Evolutionary conservation across 2,888 invertebrate species (phyloP).

Genomic region (Lacanobia wlatinum): DNA sequence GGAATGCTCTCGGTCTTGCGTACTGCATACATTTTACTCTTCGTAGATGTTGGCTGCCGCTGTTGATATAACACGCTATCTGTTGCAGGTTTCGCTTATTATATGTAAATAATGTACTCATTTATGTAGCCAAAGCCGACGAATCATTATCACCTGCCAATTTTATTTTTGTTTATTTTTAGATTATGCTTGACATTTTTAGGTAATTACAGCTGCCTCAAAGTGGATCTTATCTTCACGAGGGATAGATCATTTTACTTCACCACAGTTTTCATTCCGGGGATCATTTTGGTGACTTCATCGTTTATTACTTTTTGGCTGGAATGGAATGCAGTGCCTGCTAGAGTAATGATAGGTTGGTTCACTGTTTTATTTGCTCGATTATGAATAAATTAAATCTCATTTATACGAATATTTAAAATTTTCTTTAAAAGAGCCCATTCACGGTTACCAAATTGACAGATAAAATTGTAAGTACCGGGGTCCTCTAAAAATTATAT

Average conservation of each 20-base stretch:
- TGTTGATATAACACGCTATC: constrained; percentile 86
- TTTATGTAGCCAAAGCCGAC: constrained; percentile 60
- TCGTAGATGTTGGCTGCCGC: constrained; percentile 86
- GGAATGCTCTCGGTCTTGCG: constrained; percentile 84
- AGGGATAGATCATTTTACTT: constrained; percentile 99
- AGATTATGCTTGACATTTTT: constrained; percentile 88
- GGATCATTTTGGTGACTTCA: constrained; percentile 98
- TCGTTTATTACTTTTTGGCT: constrained; percentile 99
- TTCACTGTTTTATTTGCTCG: constrained; percentile 78
- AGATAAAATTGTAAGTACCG: constrained; percentile 39
- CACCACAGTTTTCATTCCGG: constrained; percentile 99
- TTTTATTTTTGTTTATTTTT: constrained; percentile 78
- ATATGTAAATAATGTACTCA: constrained; percentile 73
- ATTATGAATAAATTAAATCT: constrained; percentile 44
- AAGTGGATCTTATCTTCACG: constrained; percentile 98
- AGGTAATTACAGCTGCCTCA: constrained; percentile 99
- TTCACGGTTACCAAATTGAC: constrained; percentile 36
- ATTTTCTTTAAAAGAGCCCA: constrained; percentile 16
- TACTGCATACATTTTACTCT: constrained; percentile 78
- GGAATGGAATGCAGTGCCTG: constrained; percentile 99
- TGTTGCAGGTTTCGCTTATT: constrained; percentile 83
- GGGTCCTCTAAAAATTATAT: constrained; percentile 16
- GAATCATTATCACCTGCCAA: constrained; percentile 69
- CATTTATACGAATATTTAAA: constrained; percentile 22
- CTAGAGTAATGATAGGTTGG: constrained; percentile 98